Evolutionary conservation across 2,113 vertebrate species (phyloP), one percentile per base, ranked within the genome.

Genomic region (Cololabis saira): DNA sequence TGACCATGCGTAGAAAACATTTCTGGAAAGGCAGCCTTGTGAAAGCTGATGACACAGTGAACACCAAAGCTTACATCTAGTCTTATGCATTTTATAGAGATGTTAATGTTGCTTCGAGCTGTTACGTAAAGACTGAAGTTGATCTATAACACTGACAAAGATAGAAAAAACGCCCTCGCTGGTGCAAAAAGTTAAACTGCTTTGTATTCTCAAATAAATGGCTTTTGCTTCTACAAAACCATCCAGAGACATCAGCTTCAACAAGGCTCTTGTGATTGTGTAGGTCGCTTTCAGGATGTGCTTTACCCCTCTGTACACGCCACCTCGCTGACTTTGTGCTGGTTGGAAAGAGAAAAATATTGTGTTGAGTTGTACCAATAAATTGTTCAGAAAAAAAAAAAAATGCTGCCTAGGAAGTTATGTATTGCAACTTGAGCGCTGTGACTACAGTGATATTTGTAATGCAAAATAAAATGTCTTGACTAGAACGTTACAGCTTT

Each of bases 31-130:
- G 61, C 78, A 81, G 68, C 68, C 64, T 78, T 53, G 63, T 37
- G 17, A 82, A 80, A 65, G 81, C 71, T 83, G 73, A 72, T 71
- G 61, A 88, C 84, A 76, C 88, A 71, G 81, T 85, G 83, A 87
- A 92, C 93, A 95, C 95, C 95, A 98, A 95, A 95, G 95, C 94
- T 93, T 89, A 81, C 68, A 78, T 87, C 78, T 74, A 78, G 91
- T 93, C 90, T 90, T 93, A 93, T 94, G 94, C 94, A 94, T 93
- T 94, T 94, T 92, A 87, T 88, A 88, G 83, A 89, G 86, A 88
- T 89, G 58, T 75, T 60, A 71, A 85, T 78, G 71, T 90, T 71
- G 89, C 86, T 89, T n/a, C 76, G 78, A 84, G 64, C 74, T 81
- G 81, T 84, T 86, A 52, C 61, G 42, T 66, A 67, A 44, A 45